A percentile compares a stretch with the other conserved stretches of the same genome.
phyloP scores from a whole-genome alignment of 2,888 invertebrate species.

The Melieria crassipennis region DNA sequence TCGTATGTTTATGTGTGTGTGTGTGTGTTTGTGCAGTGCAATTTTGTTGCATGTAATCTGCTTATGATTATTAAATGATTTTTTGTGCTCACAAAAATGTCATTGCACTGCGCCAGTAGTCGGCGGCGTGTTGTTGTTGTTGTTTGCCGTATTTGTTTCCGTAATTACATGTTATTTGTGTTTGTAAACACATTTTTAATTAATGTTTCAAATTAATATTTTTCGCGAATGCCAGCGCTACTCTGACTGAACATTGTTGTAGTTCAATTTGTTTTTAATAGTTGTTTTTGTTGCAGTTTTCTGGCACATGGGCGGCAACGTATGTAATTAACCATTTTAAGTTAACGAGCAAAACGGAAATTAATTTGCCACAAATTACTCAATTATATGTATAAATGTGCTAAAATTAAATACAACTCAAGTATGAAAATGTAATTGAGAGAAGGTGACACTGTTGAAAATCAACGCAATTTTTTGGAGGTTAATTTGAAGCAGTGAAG shows the following conservation, averaged over 20 bases:
- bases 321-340: conserved; percentile 31
- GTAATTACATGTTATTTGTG: conserved; percentile 3
- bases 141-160: neutral
- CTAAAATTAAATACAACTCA: too few species aligned
- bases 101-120: neutral
- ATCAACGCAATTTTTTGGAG: too few species aligned
- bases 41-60: neutral
- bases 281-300: neutral
- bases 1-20: neutral
- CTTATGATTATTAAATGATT: neutral
- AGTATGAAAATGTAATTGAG: too few species aligned
- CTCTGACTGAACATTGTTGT: too few species aligned
- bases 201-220: neutral
- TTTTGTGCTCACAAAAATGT: neutral
- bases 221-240: too few species aligned
- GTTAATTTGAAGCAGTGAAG: too few species aligned
- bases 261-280: neutral
- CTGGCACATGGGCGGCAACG: conserved; percentile 7
- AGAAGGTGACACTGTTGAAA: too few species aligned
- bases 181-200: conserved; percentile 11
- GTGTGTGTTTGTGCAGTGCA: neutral
- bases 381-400: too few species aligned
- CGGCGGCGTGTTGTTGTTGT: neutral
- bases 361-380: neutral
- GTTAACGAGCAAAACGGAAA: conserved; percentile 25